These are phyloP conservation scores for Trissoscelio sp. DNA, from an alignment of 2,888 invertebrate species.

Conservation along the genomic window DNA sequence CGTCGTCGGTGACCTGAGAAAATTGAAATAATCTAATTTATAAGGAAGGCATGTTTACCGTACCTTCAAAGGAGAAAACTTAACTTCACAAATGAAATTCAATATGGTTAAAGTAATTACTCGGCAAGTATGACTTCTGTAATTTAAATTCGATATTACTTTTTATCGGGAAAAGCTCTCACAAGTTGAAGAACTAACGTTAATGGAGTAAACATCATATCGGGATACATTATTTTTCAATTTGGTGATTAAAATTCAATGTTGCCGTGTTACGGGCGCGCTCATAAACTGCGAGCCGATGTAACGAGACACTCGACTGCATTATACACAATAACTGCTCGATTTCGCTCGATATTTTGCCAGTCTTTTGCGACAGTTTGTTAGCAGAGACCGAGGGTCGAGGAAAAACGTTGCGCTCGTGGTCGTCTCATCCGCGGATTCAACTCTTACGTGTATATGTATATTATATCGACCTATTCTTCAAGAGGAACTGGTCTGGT, in stretches of 20 bases:
- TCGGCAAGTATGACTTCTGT: conserved; percentile 7
- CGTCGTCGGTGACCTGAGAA: not conserved
- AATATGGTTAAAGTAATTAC: conserved; percentile 43
- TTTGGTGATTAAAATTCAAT: conserved; percentile 63
- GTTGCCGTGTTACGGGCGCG: conserved; percentile 14
- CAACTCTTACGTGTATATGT: conserved; percentile 47
- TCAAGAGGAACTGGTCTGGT: conserved; percentile 59
- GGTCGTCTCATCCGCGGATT: conserved; percentile 12
- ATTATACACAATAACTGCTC: conserved; percentile 51
- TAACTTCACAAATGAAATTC: conserved; percentile 18
- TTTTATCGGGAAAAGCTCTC: conserved; percentile 1
- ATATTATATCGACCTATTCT: conserved; percentile 66
- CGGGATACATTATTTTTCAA: conserved; percentile 44
- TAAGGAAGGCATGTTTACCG: conserved; percentile 33
- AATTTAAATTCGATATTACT: conserved; percentile 23
- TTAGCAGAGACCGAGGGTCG: conserved; percentile 40
- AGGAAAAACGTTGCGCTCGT: conserved; percentile 46
- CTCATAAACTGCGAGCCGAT: conserved; percentile 59
- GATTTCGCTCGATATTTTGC: conserved; percentile 43
- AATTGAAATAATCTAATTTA: conserved; percentile 12
- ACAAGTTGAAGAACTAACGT: not conserved
- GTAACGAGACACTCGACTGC: conserved; percentile 60
- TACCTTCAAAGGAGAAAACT: conserved; percentile 20
- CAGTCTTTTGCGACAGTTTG: conserved; percentile 60
- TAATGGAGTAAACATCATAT: conserved; percentile 37